phyloP scores from a whole-genome alignment of 2,113 vertebrate species.

The Cyrtonyx montezumae region DNA sequence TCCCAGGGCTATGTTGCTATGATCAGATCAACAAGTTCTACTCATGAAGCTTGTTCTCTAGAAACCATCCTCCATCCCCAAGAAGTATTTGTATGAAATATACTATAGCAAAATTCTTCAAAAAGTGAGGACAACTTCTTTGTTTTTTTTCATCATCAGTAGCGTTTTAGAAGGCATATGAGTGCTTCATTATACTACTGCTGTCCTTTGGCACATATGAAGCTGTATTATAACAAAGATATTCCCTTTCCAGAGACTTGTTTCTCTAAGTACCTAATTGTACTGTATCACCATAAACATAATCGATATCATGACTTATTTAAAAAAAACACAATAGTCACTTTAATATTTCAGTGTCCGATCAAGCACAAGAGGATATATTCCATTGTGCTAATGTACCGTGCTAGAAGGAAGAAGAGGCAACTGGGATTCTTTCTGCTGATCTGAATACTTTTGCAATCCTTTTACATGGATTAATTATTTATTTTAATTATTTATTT shows the following conservation, averaged over 20 bases:
- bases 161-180: background rate
- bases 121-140: background rate
- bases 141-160: background rate
- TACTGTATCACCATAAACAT: background rate
- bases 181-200: background rate
- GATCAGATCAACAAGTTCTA: background rate
- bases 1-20: background rate
- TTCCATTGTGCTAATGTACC: background rate
- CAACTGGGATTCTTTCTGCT: background rate
- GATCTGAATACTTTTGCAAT: conserved; percentile 26
- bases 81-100: background rate
- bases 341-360: background rate
- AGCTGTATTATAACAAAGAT: background rate
- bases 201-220: background rate
- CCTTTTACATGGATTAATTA: background rate
- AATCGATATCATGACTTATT: background rate
- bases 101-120: background rate
- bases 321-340: background rate
- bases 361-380: background rate
- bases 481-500: conserved; percentile 53
- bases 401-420: background rate
- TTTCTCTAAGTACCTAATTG: background rate
- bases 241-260: background rate
- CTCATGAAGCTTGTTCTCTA: background rate
- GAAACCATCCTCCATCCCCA: background rate